Evolutionary conservation across 2,797 vertebrate genomes (phyloP).

Genomic region (Carcharodon carcharias): DNA sequence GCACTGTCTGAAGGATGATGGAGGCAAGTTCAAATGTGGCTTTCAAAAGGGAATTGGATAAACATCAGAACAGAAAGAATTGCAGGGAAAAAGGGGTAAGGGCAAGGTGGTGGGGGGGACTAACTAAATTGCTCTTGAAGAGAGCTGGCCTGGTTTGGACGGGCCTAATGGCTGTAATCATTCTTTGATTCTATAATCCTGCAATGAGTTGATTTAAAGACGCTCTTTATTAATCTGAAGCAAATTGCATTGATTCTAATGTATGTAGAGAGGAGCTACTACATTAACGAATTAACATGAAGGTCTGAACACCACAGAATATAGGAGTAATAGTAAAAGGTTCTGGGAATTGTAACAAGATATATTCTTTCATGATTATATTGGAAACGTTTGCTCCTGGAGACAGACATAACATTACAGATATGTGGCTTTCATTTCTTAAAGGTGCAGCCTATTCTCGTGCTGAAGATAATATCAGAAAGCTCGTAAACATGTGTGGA

Average conservation of each 20-base stretch:
- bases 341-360: neutral
- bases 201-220: neutral
- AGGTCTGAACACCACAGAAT: neutral
- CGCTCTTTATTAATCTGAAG: neutral
- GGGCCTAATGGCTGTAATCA: no score
- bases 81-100: no score
- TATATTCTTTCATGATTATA: neutral
- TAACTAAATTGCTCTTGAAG: no score
- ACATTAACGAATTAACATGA: neutral
- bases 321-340: neutral
- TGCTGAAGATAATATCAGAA: constrained; percentile 69
- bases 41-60: no score
- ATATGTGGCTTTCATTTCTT: constrained; percentile 44
- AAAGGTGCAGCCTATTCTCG: constrained; percentile 80
- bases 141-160: no score
- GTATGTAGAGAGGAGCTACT: neutral
- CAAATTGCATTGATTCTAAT: neutral
- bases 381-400: neutral
- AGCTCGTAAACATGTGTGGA: constrained; percentile 70
- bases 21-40: no score
- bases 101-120: no score
- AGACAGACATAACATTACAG: neutral
- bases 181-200: neutral
- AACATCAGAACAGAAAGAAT: no score
- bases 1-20: no score